phyloP scores from a whole-genome alignment of 37 sponge, comb jelly and placozoan genomes.

The Geodia barretti region DNA sequence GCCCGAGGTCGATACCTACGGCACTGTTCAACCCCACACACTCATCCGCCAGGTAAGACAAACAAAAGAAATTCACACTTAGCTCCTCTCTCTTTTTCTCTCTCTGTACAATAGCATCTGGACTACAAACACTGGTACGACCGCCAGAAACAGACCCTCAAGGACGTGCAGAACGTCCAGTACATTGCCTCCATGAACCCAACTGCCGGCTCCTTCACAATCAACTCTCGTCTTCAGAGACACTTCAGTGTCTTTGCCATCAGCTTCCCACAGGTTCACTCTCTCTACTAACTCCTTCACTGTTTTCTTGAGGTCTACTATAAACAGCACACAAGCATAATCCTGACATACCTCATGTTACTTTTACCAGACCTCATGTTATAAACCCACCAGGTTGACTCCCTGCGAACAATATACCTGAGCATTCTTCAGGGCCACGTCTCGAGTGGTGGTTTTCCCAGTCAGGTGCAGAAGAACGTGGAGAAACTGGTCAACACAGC shows the following conservation, averaged over 20 bases:
- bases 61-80: too few relatives aligned
- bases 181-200: slow-evolving; percentile 99
- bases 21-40: slow-evolving; percentile 98
- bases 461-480: slow-evolving; percentile 51
- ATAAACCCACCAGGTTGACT: slow-evolving; percentile 13
- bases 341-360: too few relatives aligned
- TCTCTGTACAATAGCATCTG: slow-evolving; percentile 81
- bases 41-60: slow-evolving; percentile 81
- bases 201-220: slow-evolving; percentile 98
- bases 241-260: slow-evolving; percentile 97
- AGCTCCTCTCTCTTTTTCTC: too few relatives aligned
- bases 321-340: too few relatives aligned
- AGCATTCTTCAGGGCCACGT: slow-evolving; percentile 89
- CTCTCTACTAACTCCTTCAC: not conserved
- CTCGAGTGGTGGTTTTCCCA: slow-evolving; percentile 63
- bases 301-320: too few relatives aligned
- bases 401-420: slow-evolving; percentile 87
- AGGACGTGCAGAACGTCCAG: slow-evolving; percentile 93
- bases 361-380: not conserved
- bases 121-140: slow-evolving; percentile 99
- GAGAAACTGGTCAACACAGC: slow-evolving; percentile 87
- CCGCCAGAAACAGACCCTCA: slow-evolving; percentile 84
- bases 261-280: slow-evolving; percentile 83
- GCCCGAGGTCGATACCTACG: slow-evolving; percentile 97
- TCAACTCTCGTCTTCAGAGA: slow-evolving; percentile 95